Conservation (phyloP, 35 echinoderm and acorn worm species). For the Acanthaster planci region DNA sequence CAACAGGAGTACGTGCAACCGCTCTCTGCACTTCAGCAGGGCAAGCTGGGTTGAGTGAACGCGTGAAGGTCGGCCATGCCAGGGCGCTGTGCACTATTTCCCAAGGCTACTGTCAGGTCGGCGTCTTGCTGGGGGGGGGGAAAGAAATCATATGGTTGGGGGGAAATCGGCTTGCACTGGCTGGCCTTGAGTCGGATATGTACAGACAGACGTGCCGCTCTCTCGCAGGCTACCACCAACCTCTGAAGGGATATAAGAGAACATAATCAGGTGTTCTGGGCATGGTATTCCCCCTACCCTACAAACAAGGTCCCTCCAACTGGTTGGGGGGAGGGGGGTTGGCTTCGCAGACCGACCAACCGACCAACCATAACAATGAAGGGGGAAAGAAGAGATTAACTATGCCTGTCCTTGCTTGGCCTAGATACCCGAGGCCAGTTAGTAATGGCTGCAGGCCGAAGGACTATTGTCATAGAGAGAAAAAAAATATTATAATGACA, state of each 20-base stretch:
- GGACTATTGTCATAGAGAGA: neutral
- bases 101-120: constrained; percentile 23
- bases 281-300: too few relatives aligned
- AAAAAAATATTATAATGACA: neutral
- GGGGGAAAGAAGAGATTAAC: neutral
- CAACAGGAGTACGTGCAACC: too few relatives aligned
- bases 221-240: too few relatives aligned
- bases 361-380: neutral
- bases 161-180: neutral
- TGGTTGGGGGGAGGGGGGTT: too few relatives aligned
- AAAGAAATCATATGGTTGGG: neutral
- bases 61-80: constrained; percentile 2
- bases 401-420: neutral
- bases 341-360: too few relatives aligned
- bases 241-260: neutral
- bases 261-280: neutral
- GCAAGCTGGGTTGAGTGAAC: constrained; percentile 22
- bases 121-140: neutral
- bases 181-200: constrained; percentile 2
- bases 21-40: too few relatives aligned
- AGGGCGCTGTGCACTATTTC: constrained; percentile 18
- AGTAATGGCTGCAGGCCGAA: neutral
- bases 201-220: neutral
- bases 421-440: neutral
- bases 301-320: too few relatives aligned